phyloP scores from a whole-genome alignment of 2,797 vertebrate species.

The Philypnodon macrostomus region DNA sequence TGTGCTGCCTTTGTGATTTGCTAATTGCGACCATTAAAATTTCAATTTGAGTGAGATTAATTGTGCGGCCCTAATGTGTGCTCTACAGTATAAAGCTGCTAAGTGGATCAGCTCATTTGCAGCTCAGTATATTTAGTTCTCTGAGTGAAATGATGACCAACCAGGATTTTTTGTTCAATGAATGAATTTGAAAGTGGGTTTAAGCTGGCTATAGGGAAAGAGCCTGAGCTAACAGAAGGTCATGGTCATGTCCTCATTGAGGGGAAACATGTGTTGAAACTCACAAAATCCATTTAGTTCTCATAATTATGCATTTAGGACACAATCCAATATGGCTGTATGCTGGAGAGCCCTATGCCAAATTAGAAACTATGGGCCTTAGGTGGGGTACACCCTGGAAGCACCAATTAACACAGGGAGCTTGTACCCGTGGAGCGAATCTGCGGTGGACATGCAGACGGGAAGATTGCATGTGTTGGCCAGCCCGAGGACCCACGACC shows the following conservation, averaged over 20 bases:
- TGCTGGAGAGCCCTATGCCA: conserved; percentile 1
- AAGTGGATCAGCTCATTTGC: conserved; percentile 18
- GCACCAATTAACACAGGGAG: too few species aligned
- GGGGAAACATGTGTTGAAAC: conserved; percentile 18
- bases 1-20: conserved; percentile 4
- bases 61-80: conserved; percentile 12
- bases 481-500: too few species aligned
- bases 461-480: too few species aligned
- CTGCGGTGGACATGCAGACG: too few species aligned
- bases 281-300: conserved; percentile 39
- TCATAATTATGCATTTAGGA: conserved; percentile 57
- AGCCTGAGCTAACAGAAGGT: conserved; percentile 27
- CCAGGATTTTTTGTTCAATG: conserved; percentile 5
- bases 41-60: neutral
- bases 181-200: conserved; percentile 39
- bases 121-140: conserved; percentile 28
- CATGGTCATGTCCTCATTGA: conserved; percentile 21
- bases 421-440: too few species aligned
- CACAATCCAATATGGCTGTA: conserved; percentile 36
- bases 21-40: too few species aligned
- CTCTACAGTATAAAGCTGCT: neutral
- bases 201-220: conserved; percentile 3
- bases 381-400: too few species aligned
- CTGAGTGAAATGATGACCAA: conserved; percentile 20
- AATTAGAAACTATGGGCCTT: too few species aligned